Conservation (phyloP, 2,888 invertebrate species). For the Perizoma flavofasciatum region DNA sequence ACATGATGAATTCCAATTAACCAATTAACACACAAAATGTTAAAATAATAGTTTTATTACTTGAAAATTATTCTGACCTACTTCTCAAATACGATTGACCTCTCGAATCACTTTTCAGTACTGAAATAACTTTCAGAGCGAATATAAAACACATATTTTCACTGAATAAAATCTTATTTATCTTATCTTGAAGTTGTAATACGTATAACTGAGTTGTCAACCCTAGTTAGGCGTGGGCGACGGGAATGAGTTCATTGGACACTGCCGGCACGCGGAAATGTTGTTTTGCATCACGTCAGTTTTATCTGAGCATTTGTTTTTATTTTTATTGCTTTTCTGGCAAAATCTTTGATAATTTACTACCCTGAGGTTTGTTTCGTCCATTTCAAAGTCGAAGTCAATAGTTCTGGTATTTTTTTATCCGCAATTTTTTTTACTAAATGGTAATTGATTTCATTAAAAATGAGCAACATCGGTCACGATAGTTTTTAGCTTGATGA, state of each 20-base stretch:
- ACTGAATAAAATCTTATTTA: slow-evolving; percentile 17
- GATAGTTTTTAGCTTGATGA: too few relatives aligned
- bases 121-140: not conserved
- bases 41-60: too few relatives aligned
- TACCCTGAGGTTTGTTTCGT: too few relatives aligned
- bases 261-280: slow-evolving; percentile 74
- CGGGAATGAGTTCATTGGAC: slow-evolving; percentile 71
- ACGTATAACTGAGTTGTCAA: slow-evolving; percentile 36
- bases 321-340: slow-evolving; percentile 21
- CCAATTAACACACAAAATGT: too few relatives aligned
- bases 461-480: too few relatives aligned
- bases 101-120: not conserved
- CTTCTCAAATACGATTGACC: not conserved
- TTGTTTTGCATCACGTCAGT: slow-evolving; percentile 44
- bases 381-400: too few relatives aligned
- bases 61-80: not conserved
- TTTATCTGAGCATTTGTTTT: slow-evolving; percentile 36
- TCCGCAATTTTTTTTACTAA: too few relatives aligned
- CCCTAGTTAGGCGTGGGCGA: slow-evolving; percentile 57
- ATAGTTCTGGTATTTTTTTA: too few relatives aligned
- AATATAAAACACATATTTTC: not conserved
- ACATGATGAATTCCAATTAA: too few relatives aligned
- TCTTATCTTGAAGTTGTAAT: slow-evolving; percentile 35
- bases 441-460: too few relatives aligned
- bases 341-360: slow-evolving; percentile 2